Evolutionary conservation across 2,888 invertebrate species (phyloP).

Genomic region (Corbicula japonica): DNA sequence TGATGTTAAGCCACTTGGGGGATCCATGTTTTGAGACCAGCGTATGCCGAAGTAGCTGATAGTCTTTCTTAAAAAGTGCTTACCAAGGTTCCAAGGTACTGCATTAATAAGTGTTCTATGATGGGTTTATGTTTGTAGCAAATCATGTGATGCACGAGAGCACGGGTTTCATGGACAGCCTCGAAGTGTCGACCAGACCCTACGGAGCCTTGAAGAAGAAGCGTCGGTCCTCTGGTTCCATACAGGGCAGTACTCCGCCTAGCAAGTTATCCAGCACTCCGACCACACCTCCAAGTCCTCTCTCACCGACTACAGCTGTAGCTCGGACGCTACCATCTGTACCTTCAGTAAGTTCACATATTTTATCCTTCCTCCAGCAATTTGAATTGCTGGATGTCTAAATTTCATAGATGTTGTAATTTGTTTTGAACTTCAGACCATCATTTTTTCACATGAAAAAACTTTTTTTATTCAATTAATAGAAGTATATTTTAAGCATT

Average conservation of each 20-base stretch:
- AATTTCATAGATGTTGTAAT: too few relatives aligned
- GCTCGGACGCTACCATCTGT: slow-evolving; percentile 80
- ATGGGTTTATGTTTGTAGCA: slow-evolving; percentile 53
- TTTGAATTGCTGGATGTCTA: not conserved
- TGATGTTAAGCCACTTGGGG: too few relatives aligned
- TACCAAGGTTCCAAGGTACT: too few relatives aligned
- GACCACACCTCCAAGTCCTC: slow-evolving; percentile 75
- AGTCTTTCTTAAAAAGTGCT: too few relatives aligned
- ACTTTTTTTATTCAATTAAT: too few relatives aligned
- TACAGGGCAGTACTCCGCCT: slow-evolving; percentile 78
- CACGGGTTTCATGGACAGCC: slow-evolving; percentile 97
- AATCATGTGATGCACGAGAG: slow-evolving; percentile 91
- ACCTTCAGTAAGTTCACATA: slow-evolving; percentile 78
- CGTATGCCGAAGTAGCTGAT: too few relatives aligned
- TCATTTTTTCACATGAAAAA: too few relatives aligned
- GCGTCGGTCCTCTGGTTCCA: slow-evolving; percentile 85
- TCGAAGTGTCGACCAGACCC: slow-evolving; percentile 88
- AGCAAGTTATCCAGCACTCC: slow-evolving; percentile 91
- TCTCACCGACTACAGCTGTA: slow-evolving; percentile 76
- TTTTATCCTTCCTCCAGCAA: not conserved
- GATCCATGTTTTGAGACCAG: too few relatives aligned
- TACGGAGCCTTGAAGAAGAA: slow-evolving; percentile 89
- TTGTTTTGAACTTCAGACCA: too few relatives aligned
- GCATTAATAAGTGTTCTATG: too few relatives aligned
- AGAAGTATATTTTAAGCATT: too few relatives aligned